Conservation (phyloP, 2,888 invertebrate genomes). For the Epsilonema sp. region DNA sequence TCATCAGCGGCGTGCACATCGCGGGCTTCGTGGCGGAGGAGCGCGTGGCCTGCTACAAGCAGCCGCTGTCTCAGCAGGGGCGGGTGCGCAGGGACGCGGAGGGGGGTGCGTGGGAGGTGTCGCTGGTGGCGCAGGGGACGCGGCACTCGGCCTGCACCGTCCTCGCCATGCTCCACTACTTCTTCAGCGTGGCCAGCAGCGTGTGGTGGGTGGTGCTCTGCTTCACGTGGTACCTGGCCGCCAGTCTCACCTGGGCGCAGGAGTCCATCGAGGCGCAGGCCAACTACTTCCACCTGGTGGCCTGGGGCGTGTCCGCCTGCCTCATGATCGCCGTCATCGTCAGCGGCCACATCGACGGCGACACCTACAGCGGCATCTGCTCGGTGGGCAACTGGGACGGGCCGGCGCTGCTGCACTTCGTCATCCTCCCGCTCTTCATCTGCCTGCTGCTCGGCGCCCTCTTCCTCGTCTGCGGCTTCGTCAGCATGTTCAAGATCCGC, state of each 20-base stretch:
- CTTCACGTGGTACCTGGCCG: conserved; percentile 94
- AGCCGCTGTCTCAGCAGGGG: too few relatives aligned
- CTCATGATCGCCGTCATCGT: conserved; percentile 70
- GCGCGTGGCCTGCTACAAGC: conserved; percentile 16
- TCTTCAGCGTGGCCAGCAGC: conserved; percentile 42
- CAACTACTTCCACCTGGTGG: conserved; percentile 82
- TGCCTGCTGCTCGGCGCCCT: conserved; percentile 68
- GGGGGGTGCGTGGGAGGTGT: too few relatives aligned
- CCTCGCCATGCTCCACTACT: conserved; percentile 83
- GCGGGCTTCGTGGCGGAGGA: conserved; percentile 34
- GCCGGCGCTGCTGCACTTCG: conserved; percentile 56
- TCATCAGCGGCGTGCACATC: conserved; percentile 66
- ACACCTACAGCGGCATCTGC: conserved; percentile 84
- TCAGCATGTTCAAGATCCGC: conserved; percentile 71
- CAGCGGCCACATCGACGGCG: conserved; percentile 79
- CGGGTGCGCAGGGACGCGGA: too few relatives aligned
- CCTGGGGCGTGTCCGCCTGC: conserved; percentile 80
- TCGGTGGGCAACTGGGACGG: conserved; percentile 80
- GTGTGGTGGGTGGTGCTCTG: conserved; percentile 60
- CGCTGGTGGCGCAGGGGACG: conserved; percentile 14
- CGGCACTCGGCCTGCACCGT: conserved; percentile 55
- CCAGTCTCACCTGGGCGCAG: conserved; percentile 92
- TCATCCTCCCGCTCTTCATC: conserved; percentile 60
- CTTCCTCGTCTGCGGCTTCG: conserved; percentile 73
- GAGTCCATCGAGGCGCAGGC: conserved; percentile 48